phyloP scores from a whole-genome alignment of 1,140 invertebrate genomes.

The Dinothrombium tinctorium region DNA sequence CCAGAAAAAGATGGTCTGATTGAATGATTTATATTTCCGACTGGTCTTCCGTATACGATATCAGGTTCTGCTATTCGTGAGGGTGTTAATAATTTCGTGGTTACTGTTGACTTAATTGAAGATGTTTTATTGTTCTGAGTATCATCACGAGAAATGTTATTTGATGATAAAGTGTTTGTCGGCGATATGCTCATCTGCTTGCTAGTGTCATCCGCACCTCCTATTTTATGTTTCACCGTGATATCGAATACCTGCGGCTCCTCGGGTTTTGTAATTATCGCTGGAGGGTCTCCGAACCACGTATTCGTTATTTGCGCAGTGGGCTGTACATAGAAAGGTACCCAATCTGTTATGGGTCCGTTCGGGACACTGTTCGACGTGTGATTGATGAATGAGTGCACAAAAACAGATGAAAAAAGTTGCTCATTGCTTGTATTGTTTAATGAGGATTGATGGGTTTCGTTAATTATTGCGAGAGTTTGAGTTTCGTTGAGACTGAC shows the following conservation, averaged over 20 bases:
- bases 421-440: too few relatives aligned
- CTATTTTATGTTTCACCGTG: slow-evolving; percentile 15
- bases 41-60: slow-evolving; percentile 15
- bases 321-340: slow-evolving; percentile 8
- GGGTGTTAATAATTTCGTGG: too few relatives aligned
- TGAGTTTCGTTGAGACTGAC: too few relatives aligned
- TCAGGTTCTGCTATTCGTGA: slow-evolving; percentile 3
- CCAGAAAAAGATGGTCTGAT: background rate
- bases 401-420: too few relatives aligned
- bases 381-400: too few relatives aligned
- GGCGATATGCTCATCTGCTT: slow-evolving; percentile 3
- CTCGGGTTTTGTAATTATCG: slow-evolving; percentile 14
- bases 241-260: slow-evolving; percentile 15
- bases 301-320: background rate
- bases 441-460: too few relatives aligned
- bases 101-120: too few relatives aligned
- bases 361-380: slow-evolving; percentile 1
- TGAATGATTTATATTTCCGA: background rate
- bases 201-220: slow-evolving; percentile 2
- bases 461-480: too few relatives aligned
- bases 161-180: slow-evolving; percentile 5
- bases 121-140: too few relatives aligned
- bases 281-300: slow-evolving; percentile 11
- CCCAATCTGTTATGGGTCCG: slow-evolving; percentile 13
- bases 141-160: too few relatives aligned